A percentile compares a stretch with the other conserved stretches of the same genome.
Conservation (phyloP, 2,888 invertebrate species). For the Carabus problematicus region DNA sequence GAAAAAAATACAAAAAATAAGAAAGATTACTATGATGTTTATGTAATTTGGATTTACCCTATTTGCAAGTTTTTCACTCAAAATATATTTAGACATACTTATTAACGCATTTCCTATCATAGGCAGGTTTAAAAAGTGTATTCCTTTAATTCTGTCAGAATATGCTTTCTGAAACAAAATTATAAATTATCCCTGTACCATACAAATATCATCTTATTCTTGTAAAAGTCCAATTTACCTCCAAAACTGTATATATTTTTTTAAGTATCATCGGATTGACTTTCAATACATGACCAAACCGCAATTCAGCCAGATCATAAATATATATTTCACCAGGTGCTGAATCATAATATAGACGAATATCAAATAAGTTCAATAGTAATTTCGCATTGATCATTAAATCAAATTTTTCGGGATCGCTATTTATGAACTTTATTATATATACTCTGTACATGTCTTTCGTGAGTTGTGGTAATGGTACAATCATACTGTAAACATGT, state of each 20-base stretch:
- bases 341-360: constrained; percentile 26
- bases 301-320: constrained; percentile 29
- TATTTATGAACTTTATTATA: constrained; percentile 27
- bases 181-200: neutral
- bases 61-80: constrained; percentile 28
- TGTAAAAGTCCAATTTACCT: neutral
- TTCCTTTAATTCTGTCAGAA: constrained; percentile 33
- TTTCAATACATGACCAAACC: constrained; percentile 28
- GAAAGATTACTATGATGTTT: neutral
- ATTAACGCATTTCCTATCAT: constrained; percentile 24
- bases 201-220: neutral
- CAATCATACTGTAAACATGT: constrained; percentile 24
- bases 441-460: constrained; percentile 22
- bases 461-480: constrained; percentile 30
- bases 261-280: constrained; percentile 26
- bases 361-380: constrained; percentile 23
- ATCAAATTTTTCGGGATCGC: constrained; percentile 24
- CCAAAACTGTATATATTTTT: constrained; percentile 11
- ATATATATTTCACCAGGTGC: constrained; percentile 31
- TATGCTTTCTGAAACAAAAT: constrained; percentile 29
- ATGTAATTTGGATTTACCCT: constrained; percentile 16
- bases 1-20: neutral
- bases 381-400: constrained; percentile 25
- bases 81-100: constrained; percentile 14
- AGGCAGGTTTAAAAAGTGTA: constrained; percentile 32